Conservation (phyloP, 2,113 vertebrate species). For the Isichthys henryi region DNA sequence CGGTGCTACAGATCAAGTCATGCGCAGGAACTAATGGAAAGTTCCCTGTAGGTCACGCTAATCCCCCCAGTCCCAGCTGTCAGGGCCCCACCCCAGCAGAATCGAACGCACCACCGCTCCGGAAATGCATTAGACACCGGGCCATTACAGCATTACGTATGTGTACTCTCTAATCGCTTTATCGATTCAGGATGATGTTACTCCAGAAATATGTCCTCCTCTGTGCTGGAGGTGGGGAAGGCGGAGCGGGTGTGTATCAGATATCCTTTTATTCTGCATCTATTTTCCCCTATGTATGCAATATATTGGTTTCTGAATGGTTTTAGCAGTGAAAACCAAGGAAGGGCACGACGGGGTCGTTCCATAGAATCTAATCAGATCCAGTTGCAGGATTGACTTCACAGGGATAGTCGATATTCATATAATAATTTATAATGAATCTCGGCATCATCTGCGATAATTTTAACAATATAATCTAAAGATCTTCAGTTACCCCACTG, state of each 20-base stretch:
- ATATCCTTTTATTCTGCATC: neutral
- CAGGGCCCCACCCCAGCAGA: conserved; percentile 38
- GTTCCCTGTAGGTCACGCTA: conserved; percentile 35
- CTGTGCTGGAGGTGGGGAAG: conserved; percentile 36
- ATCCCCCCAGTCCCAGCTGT: conserved; percentile 46
- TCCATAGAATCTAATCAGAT: neutral
- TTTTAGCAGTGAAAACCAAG: neutral
- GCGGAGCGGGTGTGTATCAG: conserved; percentile 28
- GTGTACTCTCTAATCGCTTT: conserved; percentile 48
- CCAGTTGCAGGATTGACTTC: neutral
- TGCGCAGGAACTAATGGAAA: conserved; percentile 44
- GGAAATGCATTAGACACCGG: conserved; percentile 50
- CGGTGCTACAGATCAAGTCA: conserved; percentile 16
- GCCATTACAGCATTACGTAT: conserved; percentile 27
- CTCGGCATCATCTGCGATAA: neutral
- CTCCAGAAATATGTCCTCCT: conserved; percentile 31
- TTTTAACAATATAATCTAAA: neutral
- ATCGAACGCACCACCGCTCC: conserved; percentile 44
- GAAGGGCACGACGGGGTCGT: neutral
- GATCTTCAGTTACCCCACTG: neutral
- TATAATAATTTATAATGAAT: neutral
- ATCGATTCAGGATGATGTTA: conserved; percentile 47
- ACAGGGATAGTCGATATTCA: neutral
- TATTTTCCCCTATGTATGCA: neutral
- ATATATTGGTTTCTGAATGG: neutral